Base-by-base conservation (phyloP, 2,113 vertebrate genomes). In the Jaculus jaculus region DNA sequence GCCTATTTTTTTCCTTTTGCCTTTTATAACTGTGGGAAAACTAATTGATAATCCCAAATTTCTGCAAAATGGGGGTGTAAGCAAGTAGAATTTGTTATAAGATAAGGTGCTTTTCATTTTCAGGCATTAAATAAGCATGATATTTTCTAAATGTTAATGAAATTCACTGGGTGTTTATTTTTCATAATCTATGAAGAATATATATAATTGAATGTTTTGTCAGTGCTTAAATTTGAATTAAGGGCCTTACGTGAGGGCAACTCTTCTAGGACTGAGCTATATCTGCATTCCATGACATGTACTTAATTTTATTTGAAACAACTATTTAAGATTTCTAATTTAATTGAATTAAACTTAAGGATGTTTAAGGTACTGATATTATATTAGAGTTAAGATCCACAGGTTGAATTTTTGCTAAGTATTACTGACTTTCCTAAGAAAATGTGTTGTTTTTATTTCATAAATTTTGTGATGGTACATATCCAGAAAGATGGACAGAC, bases 261-360 rank as follows among this genome's bases (percentile, higher is more conserved):
- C 1, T 39, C 9, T 23, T 81, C 51, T 87, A 20, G 5, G 2
- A 13, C 28, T 7, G 58, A 30, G 18, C 8, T 51, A 39, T 1
- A 26, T 12, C 51, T 54, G 17, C 4, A 80, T 7, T 13, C 16
- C 24, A 24, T 68, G 26, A 28, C 28, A 51, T 47, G 9, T 69
- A 42, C n/a, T 74, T n/a, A 63, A 74, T 84, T 87, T 72, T 78
- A 77, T 68, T 82, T 82, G 58, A 61, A 93, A 47, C 0, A 69
- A 9, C 10, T 17, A 60, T 78, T 10, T 42, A 68, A 84, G 74
- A 58, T 4, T 60, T 7, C 28, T 75, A 60, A 30, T 39, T 79
- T 7, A 54, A n/a, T 51, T 86, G 28, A 28, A 26, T 80, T 96
- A 87, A 28, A 26, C 75, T 96, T 89, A 47, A 85, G 73, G 10